Evolutionary conservation across 2,797 vertebrate genomes (phyloP).

Genomic region (Microctenopoma lineatum): DNA sequence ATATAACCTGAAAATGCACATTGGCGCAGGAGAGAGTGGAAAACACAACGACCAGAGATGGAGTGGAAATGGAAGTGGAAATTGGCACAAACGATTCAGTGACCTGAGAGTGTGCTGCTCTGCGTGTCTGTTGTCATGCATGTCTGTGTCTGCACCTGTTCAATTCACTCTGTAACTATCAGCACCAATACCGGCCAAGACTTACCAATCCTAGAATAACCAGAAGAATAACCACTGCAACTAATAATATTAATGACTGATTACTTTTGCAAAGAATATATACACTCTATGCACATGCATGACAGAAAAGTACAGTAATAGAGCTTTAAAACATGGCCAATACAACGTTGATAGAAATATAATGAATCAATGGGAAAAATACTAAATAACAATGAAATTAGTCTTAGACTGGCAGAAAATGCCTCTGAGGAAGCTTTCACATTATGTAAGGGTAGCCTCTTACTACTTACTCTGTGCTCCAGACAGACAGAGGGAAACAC

Average conservation of each 20-base stretch:
- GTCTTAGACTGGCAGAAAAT: too few species aligned
- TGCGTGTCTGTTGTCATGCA: conserved; percentile 1
- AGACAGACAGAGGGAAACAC: conserved; percentile 9
- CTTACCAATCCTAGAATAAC: too few species aligned
- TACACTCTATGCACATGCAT: not conserved
- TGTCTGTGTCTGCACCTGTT: not conserved
- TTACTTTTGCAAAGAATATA: not conserved
- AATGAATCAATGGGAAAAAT: too few species aligned
- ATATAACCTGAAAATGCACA: conserved; percentile 21
- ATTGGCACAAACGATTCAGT: not conserved
- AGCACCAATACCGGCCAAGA: not conserved
- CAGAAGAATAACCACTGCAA: not conserved
- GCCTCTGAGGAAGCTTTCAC: not conserved
- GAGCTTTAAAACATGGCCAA: too few species aligned
- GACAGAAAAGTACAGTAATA: not conserved
- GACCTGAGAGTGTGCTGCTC: not conserved
- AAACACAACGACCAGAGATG: conserved; percentile 29
- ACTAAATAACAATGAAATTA: too few species aligned
- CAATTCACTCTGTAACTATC: not conserved
- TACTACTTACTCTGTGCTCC: not conserved
- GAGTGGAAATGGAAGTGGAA: conserved; percentile 22
- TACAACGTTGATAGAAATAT: too few species aligned
- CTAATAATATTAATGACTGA: not conserved
- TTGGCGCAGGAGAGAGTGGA: not conserved
- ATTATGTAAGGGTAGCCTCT: not conserved